Conservation (phyloP, 2,888 invertebrate species). For the Volucella inanis region DNA sequence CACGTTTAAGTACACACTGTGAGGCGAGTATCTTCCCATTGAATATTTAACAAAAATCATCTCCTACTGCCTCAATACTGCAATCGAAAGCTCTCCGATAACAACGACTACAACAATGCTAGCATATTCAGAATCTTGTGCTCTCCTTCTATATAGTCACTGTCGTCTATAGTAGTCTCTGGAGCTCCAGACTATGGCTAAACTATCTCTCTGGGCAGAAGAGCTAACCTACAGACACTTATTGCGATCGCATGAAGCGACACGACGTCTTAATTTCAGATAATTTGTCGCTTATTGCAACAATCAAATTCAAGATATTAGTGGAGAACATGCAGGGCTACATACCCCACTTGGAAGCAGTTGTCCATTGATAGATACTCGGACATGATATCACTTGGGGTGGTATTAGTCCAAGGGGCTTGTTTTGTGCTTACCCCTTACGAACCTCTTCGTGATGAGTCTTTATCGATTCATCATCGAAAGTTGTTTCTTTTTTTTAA, state of each 20-base stretch:
- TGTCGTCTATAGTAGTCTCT: not conserved
- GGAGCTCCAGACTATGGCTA: not conserved
- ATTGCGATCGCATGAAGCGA: slow-evolving; percentile 28
- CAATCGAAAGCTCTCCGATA: slow-evolving; percentile 5
- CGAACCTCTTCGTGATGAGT: not conserved
- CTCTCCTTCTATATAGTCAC: not conserved
- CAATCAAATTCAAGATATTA: not conserved
- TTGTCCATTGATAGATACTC: not conserved
- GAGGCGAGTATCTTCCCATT: not conserved
- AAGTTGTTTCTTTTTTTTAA: slow-evolving; percentile 34
- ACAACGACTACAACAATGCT: slow-evolving; percentile 2
- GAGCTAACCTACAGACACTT: not conserved
- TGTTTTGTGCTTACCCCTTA: no score
- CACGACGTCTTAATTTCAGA: slow-evolving; percentile 28
- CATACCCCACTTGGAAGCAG: slow-evolving; percentile 8
- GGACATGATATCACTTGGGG: no score
- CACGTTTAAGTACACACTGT: slow-evolving; percentile 55
- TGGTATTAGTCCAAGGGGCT: no score
- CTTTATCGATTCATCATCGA: slow-evolving; percentile 39
- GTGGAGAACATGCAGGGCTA: not conserved
- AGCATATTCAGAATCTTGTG: slow-evolving; percentile 11
- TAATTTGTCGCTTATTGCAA: slow-evolving; percentile 46
- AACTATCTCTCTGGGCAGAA: not conserved
- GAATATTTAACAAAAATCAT: slow-evolving; percentile 24
- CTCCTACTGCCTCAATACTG: not conserved